Base-by-base conservation (phyloP, 2,113 vertebrate genomes). In the Chaenogobius annularis region DNA sequence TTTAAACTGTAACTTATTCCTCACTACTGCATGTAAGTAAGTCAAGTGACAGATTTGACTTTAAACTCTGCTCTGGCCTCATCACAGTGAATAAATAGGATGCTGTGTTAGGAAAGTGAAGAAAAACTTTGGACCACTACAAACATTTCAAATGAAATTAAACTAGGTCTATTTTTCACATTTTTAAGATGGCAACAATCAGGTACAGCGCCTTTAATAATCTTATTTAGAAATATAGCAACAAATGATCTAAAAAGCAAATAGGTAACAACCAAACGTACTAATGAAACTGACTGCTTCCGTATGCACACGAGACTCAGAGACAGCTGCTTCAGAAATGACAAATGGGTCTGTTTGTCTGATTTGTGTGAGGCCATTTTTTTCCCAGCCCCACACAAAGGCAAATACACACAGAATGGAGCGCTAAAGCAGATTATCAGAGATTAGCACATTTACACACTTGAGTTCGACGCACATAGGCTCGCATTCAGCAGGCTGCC, bases 281-380 rank as follows among this genome's bases (percentile, higher is more conserved):
- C 12, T 17, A 72, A 5, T 66, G 35, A 63, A 20, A 68, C 11
- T 75, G 55, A 82, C 37, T 74, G 71, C 46, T 74, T 74, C 74
- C 70, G 74, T 74, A 70, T 85, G 85, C 78, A 58, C 31, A 15
- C 74, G 1, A 3, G 76, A 78, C 85, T 82, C 71, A 68, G 72
- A 66, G 78, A 83, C 81, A 87, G 87, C 82, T 90, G 79, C 75
- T 80, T 77, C 78, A 87, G 77, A 87, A 84, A 79, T 82, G 80
- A 79, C 82, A 73, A 85, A 84, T 56, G 72, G 82, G 83, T 64
- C 80, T 71, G 85, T 85, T 87, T 89, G 86, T 83, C 74, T 73
- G 73, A 85, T 65, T 88, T 84, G 79, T 87, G 79, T 79, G 76
- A 85, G 84, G 81, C 80, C 87, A 84, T 85, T 86, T 88, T 74